These are phyloP conservation scores for Thrips palmi DNA, from an alignment of 1,140 invertebrate genomes.

Conservation along the genomic window DNA sequence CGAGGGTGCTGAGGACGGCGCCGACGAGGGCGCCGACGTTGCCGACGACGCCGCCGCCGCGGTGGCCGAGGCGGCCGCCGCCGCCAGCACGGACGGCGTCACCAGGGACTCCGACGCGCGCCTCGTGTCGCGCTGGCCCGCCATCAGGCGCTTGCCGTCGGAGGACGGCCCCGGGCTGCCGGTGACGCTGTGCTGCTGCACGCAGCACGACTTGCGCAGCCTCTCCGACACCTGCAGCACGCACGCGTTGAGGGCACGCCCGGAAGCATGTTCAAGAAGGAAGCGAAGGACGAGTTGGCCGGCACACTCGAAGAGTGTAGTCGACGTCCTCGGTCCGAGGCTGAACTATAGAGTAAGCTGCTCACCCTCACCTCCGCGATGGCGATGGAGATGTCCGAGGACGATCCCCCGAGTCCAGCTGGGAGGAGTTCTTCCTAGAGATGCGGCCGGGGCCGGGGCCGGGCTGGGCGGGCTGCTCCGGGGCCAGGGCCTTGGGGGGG, in stretches of 20 bases:
- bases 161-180: too few species aligned
- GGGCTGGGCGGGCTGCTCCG: slow-evolving; percentile 12
- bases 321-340: slow-evolving; percentile 29
- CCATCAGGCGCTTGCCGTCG: too few species aligned
- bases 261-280: slow-evolving; percentile 29
- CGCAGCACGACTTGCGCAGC: slow-evolving; percentile 20
- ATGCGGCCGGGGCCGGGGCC: slow-evolving; percentile 8
- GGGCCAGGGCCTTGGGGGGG: slow-evolving; percentile 9
- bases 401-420: slow-evolving; percentile 41
- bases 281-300: slow-evolving; percentile 35
- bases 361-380: slow-evolving; percentile 35
- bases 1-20: slow-evolving; percentile 2
- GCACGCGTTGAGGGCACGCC: slow-evolving; percentile 17
- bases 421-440: slow-evolving; percentile 27
- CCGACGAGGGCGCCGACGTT: slow-evolving; percentile 2
- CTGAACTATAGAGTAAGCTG: too few species aligned
- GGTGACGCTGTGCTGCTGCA: too few species aligned
- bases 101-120: too few species aligned
- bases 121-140: too few species aligned
- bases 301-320: slow-evolving; percentile 28
- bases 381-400: slow-evolving; percentile 47
- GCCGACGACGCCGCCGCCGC: slow-evolving; percentile 2
- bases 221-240: slow-evolving; percentile 18
- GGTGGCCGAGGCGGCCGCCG: slow-evolving; percentile 8
- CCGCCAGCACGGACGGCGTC: background rate